Percentiles rank a stretch among this genome's conserved stretches.
These are phyloP conservation scores for Rhinogobio ventralis DNA, from an alignment of 2,797 vertebrate species.

Conservation along the genomic window DNA sequence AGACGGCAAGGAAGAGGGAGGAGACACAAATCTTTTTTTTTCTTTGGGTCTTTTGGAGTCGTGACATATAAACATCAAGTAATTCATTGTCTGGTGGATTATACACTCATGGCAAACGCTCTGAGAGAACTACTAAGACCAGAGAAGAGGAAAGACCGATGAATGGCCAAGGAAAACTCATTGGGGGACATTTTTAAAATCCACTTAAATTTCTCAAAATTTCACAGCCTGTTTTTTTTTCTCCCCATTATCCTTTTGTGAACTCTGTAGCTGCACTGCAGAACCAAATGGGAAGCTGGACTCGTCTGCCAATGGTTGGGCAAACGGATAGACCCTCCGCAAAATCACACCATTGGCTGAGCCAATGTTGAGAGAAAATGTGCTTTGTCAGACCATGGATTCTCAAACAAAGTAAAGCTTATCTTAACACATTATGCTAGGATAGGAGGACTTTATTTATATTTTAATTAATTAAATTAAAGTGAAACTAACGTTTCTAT, in stretches of 20 bases:
- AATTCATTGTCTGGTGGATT: slow-evolving; percentile 34
- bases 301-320: background rate
- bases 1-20: slow-evolving; percentile 13
- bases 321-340: background rate
- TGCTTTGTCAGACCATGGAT: background rate
- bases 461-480: background rate
- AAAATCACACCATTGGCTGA: background rate
- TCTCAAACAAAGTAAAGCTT: background rate
- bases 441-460: background rate
- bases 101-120: slow-evolving; percentile 3
- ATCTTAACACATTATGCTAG: background rate
- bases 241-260: background rate
- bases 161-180: slow-evolving; percentile 20
- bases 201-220: background rate
- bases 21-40: slow-evolving; percentile 21
- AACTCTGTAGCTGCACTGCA: slow-evolving; percentile 5
- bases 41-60: background rate
- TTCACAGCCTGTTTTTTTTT: background rate
- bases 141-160: background rate
- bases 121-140: slow-evolving; percentile 10
- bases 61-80: slow-evolving; percentile 14
- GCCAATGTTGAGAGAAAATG: background rate
- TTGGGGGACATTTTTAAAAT: background rate
- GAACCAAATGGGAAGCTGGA: background rate
- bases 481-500: background rate